phyloP scores from a whole-genome alignment of 2,113 vertebrate species.

The Silurus asotus region DNA sequence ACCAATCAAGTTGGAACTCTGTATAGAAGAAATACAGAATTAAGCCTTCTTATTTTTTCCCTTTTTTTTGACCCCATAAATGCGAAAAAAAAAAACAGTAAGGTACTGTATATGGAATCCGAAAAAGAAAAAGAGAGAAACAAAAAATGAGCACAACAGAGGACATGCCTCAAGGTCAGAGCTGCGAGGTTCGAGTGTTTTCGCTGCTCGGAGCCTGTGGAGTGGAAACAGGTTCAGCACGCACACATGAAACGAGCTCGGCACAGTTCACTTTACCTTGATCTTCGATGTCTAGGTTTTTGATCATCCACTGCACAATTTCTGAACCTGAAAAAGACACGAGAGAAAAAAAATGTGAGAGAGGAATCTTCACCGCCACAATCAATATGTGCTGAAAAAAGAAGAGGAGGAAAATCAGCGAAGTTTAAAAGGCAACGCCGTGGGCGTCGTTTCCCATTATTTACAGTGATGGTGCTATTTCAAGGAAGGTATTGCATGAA shows the following conservation, averaged over 20 bases:
- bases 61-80: neutral
- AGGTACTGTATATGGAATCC: neutral
- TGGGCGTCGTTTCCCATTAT: neutral
- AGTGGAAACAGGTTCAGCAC: constrained; percentile 13
- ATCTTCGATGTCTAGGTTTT: constrained; percentile 85
- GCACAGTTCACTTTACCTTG: constrained; percentile 74
- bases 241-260: constrained; percentile 3
- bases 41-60: neutral
- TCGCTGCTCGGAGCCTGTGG: neutral
- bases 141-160: neutral
- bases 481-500: neutral
- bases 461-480: neutral
- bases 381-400: neutral
- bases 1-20: neutral
- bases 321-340: constrained; percentile 77
- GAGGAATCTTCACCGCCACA: neutral
- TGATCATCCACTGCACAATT: constrained; percentile 88
- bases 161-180: constrained; percentile 29
- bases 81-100: neutral
- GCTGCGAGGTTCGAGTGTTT: neutral
- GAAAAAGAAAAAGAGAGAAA: neutral
- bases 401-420: neutral
- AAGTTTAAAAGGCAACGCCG: neutral
- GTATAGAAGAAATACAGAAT: neutral
- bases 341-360: neutral